Evolutionary conservation across 2,888 invertebrate genomes (phyloP).

Genomic region (Ophonus ardosiacus): DNA sequence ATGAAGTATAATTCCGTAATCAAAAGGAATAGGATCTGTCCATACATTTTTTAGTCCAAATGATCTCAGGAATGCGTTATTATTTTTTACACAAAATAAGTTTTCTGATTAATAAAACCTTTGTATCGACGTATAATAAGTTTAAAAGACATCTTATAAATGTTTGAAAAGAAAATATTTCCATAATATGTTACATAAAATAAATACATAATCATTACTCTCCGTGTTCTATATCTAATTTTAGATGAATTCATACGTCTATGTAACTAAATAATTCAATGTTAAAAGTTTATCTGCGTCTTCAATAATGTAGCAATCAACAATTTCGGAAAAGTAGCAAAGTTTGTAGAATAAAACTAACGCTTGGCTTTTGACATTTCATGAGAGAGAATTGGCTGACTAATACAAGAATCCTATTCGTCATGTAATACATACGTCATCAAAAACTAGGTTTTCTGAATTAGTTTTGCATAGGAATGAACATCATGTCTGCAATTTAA

Average conservation of each 20-base stretch:
- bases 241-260: neutral
- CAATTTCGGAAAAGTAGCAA: neutral
- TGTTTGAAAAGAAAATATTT: no score
- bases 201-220: no score
- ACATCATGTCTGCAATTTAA: slow-evolving; percentile 17
- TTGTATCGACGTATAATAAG: no score
- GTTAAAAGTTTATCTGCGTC: neutral
- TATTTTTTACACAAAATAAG: no score
- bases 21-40: no score
- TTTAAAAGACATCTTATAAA: no score
- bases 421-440: slow-evolving; percentile 23
- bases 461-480: neutral
- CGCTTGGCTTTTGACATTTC: slow-evolving; percentile 20
- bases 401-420: slow-evolving; percentile 24
- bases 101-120: no score
- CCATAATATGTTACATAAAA: no score
- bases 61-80: no score
- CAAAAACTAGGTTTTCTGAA: slow-evolving; percentile 13
- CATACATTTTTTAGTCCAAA: no score
- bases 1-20: no score
- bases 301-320: neutral
- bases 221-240: neutral
- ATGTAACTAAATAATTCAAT: neutral
- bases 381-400: slow-evolving; percentile 27
- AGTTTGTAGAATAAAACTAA: neutral